Conservation (phyloP, 2,113 vertebrate genomes). For the Pollimyrus isidori region DNA sequence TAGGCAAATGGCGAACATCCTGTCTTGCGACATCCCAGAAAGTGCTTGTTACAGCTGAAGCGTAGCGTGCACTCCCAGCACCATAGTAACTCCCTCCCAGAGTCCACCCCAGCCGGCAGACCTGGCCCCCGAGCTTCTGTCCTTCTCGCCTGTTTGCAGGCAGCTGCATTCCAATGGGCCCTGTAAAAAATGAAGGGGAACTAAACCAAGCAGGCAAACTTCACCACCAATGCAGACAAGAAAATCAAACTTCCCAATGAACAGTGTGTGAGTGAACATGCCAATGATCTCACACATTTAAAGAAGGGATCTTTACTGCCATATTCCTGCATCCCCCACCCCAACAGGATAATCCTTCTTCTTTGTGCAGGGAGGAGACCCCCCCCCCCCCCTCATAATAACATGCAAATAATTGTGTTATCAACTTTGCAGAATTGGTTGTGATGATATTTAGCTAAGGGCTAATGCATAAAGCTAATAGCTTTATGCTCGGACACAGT, state of each 20-base stretch:
- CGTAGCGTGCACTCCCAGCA: background rate
- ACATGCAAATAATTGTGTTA: background rate
- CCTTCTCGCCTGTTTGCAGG: background rate
- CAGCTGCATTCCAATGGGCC: background rate
- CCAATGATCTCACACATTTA: background rate
- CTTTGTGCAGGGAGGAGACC: background rate
- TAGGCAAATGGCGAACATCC: background rate
- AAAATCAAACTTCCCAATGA: background rate
- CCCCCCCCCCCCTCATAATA: no score
- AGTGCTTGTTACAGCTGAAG: background rate
- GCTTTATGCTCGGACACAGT: background rate
- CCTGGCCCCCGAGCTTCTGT: background rate
- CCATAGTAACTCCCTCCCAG: background rate
- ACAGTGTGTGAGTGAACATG: background rate
- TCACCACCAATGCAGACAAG: background rate
- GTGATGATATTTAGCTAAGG: background rate
- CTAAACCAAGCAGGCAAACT: background rate
- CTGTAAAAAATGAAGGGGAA: background rate
- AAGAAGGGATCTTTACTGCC: background rate
- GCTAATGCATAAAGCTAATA: no score
- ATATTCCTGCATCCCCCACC: background rate
- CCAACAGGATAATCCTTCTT: background rate
- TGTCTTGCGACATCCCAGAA: background rate
- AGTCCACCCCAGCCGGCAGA: background rate
- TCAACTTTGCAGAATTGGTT: background rate